Evolutionary conservation across 2,888 invertebrate genomes (phyloP).

Genomic region (Lasioglossum figueresi): DNA sequence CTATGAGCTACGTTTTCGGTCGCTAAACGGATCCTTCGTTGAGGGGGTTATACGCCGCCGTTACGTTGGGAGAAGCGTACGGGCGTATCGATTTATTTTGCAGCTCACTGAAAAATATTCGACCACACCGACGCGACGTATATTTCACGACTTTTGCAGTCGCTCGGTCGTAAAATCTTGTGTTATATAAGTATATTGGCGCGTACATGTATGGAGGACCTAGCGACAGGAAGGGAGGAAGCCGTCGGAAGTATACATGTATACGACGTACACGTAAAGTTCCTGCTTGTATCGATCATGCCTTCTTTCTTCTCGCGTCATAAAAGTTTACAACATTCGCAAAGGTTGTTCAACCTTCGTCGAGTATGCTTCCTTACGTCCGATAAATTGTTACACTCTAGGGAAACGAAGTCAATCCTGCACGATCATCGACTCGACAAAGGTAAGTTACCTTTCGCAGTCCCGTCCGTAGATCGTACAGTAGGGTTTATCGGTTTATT

Average conservation of each 20-base stretch:
- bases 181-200: constrained; percentile 8
- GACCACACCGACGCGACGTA: not conserved
- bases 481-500: not conserved
- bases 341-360: constrained; percentile 16
- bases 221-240: not conserved
- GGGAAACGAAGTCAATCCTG: not conserved
- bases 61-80: not conserved
- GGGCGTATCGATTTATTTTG: constrained; percentile 15
- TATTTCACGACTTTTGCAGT: constrained; percentile 22
- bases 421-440: not conserved
- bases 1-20: not conserved
- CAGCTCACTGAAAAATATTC: constrained; percentile 16
- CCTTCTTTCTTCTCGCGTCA: not conserved
- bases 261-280: not conserved
- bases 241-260: not conserved
- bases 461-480: not conserved
- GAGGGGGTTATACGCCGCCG: not conserved
- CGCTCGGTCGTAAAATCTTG: constrained; percentile 28
- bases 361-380: not conserved
- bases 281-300: not conserved
- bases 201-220: not conserved
- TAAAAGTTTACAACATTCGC: constrained; percentile 35
- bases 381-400: constrained; percentile 6
- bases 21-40: not conserved
- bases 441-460: not conserved